These are phyloP conservation scores for Pangasius krempfi DNA, from an alignment of 2,797 vertebrate genomes.

Conservation along the genomic window DNA sequence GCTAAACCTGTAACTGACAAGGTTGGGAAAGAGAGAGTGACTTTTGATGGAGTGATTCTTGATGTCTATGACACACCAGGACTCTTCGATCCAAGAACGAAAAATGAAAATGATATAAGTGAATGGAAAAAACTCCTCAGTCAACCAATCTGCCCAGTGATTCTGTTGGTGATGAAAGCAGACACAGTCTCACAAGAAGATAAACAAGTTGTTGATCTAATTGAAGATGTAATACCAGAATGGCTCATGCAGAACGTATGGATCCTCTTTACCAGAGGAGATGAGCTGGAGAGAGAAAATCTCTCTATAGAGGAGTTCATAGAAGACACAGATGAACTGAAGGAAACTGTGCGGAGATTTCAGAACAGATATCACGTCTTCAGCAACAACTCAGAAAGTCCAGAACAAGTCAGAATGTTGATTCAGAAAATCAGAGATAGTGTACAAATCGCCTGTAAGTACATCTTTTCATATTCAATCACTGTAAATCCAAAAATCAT, in stretches of 20 bases:
- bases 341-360: background rate
- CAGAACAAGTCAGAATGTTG: background rate
- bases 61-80: slow-evolving; percentile 1
- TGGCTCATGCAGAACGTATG: background rate
- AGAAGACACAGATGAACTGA: background rate
- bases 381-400: background rate
- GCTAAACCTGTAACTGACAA: background rate
- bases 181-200: background rate
- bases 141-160: background rate
- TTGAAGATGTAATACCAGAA: background rate
- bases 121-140: background rate
- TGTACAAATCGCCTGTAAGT: background rate
- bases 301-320: background rate
- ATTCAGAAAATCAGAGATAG: background rate
- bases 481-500: too few relatives aligned
- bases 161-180: background rate
- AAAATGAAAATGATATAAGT: background rate
- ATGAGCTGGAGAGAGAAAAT: background rate
- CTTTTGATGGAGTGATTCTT: background rate
- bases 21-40: background rate
- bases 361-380: background rate
- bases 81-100: background rate
- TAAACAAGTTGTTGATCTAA: background rate
- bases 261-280: background rate
- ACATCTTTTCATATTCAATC: too few relatives aligned